Evolutionary conservation across 1,140 invertebrate species (phyloP), one percentile per base, ranked within the genome.

Genomic region (Latrodectus geometricus): DNA sequence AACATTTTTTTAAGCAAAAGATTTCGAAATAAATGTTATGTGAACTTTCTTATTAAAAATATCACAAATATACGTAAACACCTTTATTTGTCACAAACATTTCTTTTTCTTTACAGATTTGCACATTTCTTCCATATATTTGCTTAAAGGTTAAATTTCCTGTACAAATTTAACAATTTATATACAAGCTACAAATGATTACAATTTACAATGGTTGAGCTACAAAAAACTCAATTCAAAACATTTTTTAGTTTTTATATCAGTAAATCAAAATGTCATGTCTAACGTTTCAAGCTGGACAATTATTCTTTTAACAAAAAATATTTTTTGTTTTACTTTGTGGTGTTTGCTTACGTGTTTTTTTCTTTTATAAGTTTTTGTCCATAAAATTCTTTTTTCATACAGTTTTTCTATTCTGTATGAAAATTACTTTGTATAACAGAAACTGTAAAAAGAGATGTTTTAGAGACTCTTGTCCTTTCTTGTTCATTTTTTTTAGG

Each of bases 121-220:
- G 20, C 75, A 78, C 75, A 86, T 86, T 77, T 74, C 70, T 77
- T 74, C 50, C 35, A 70, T 54, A 86, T 12, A 20, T 74, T 73
- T 86, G 83, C 83, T 78, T 70, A 20, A 56, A 77, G 35, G 11
- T 85, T 86, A 86, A 86, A 86, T 78, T 86, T 86, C 83, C 83
- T 86, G 75, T 86, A 86, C 83, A 86, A 86, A 86, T 75, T 86
- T 74, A 86, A 86, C 83, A 86, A 75, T 77, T 72, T 86, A 86
- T 86, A 23, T 86, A 86, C 83, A 86, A 86, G 70, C 83, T 86
- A 86, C 83, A 86, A 77, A 72, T 48, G 68, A 78, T 78, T 66
- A 17, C 56, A 78, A 78, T 78, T 35, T 78, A 78, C 76, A 78
- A 49, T 66, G 54, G 76, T 66, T 17, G 17, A 50, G n/a, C 52